Percentiles rank a stretch among this genome's conserved stretches.
These are phyloP conservation scores for Etheostoma spectabile DNA, from an alignment of 2,113 vertebrate species.

Conservation along the genomic window DNA sequence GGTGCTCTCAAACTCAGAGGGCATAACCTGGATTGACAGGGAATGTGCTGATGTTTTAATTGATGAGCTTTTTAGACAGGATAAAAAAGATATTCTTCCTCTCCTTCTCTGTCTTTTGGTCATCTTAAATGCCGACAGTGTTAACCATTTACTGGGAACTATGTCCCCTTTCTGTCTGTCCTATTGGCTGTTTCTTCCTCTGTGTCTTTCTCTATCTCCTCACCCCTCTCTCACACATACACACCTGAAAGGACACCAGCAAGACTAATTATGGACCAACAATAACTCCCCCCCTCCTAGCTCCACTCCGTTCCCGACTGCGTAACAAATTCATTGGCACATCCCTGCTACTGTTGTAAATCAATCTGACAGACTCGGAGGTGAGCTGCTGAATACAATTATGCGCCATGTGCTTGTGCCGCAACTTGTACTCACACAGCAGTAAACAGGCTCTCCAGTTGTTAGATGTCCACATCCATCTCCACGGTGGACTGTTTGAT, in stretches of 20 bases:
- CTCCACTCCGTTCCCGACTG: constrained; percentile 28
- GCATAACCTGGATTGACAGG: constrained; percentile 10
- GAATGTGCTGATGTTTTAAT: constrained; percentile 23
- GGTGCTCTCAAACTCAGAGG: constrained; percentile 11
- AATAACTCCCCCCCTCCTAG: constrained; percentile 47
- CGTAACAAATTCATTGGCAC: constrained; percentile 64
- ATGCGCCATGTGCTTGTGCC: constrained; percentile 48
- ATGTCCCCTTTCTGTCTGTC: neutral
- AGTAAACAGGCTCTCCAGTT: constrained; percentile 63
- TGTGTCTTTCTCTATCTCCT: neutral
- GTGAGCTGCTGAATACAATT: constrained; percentile 66
- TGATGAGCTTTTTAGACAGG: constrained; percentile 10
- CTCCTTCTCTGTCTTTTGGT: neutral
- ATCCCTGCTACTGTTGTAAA: constrained; percentile 66
- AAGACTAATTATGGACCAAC: constrained; percentile 75
- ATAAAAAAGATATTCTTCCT: neutral
- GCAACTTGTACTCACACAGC: constrained; percentile 45
- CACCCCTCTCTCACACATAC: constrained; percentile 12
- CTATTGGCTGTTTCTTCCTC: neutral
- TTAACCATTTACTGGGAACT: constrained; percentile 5
- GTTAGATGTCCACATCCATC: constrained; percentile 73
- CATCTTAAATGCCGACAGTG: neutral
- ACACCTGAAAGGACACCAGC: constrained; percentile 56
- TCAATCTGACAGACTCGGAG: constrained; percentile 57
- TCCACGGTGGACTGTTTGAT: constrained; percentile 59